These are phyloP conservation scores for Nomada lathburiana DNA, from an alignment of 2,888 invertebrate species.

Conservation along the genomic window DNA sequence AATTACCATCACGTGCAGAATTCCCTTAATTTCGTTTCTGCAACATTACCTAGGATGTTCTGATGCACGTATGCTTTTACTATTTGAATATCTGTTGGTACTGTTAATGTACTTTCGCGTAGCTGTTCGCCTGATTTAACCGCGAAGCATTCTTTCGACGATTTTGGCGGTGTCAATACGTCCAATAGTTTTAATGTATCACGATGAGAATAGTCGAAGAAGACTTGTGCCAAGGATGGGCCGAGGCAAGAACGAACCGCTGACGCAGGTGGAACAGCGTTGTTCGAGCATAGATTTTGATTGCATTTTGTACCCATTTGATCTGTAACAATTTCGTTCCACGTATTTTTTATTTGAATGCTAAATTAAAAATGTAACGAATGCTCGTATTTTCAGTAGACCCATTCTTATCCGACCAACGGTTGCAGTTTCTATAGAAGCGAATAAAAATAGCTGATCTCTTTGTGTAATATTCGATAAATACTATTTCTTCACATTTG, in stretches of 20 bases:
- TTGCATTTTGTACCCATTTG: constrained; percentile 9
- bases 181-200: constrained; percentile 70
- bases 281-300: constrained; percentile 5
- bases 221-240: constrained; percentile 67
- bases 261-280: constrained; percentile 63
- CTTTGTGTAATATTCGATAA: no score
- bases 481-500: no score
- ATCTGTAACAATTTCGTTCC: constrained; percentile 17
- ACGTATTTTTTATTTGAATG: neutral
- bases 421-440: no score
- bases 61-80: constrained; percentile 73
- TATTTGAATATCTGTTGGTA: constrained; percentile 55
- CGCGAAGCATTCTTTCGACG: constrained; percentile 69
- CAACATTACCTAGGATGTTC: constrained; percentile 72
- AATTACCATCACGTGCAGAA: neutral
- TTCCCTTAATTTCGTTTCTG: neutral
- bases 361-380: neutral
- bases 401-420: no score
- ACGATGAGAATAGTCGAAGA: constrained; percentile 69
- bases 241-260: constrained; percentile 72
- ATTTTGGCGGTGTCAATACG: constrained; percentile 62
- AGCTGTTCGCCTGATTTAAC: constrained; percentile 73
- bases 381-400: neutral
- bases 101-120: constrained; percentile 60
- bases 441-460: no score